Percentiles rank a stretch among this genome's conserved stretches.
Conservation (phyloP, 1,140 invertebrate genomes). For the Artemia franciscana region DNA sequence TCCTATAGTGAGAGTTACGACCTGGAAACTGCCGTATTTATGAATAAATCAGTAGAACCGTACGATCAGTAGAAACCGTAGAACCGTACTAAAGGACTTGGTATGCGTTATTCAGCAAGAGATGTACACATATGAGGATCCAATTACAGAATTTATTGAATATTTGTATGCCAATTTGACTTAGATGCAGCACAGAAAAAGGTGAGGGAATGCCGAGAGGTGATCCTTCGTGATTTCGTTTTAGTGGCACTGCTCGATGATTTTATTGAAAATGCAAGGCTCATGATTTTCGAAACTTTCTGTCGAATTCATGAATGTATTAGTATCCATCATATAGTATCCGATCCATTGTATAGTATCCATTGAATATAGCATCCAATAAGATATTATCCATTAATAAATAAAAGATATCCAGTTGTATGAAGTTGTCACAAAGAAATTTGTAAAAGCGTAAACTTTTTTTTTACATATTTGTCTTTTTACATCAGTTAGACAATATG, state of each 20-base stretch:
- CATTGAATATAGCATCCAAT: too few species aligned
- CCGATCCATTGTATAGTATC: too few species aligned
- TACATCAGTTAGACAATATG: too few species aligned
- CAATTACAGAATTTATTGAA: constrained; percentile 96
- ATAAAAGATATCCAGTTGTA: too few species aligned
- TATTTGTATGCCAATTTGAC: constrained; percentile 96
- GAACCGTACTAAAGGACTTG: constrained; percentile 75
- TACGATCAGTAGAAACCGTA: too few species aligned
- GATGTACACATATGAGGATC: constrained; percentile 91
- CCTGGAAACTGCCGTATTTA: constrained; percentile 90
- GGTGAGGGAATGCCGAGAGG: constrained; percentile 82
- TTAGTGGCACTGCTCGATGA: constrained; percentile 82
- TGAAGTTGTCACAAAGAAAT: too few species aligned
- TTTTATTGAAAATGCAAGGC: constrained; percentile 92
- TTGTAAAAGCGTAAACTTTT: too few species aligned
- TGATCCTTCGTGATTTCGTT: constrained; percentile 93
- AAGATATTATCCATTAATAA: too few species aligned
- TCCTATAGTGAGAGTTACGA: too few species aligned
- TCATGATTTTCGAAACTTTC: constrained; percentile 99
- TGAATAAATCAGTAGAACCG: constrained; percentile 59
- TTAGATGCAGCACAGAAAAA: constrained; percentile 95
- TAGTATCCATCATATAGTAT: too few species aligned
- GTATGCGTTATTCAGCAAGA: constrained; percentile 99
- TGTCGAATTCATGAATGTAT: constrained; percentile 98
- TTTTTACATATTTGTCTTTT: too few species aligned